Conservation (phyloP, 1,140 invertebrate species). For the Heliothis subflexa region DNA sequence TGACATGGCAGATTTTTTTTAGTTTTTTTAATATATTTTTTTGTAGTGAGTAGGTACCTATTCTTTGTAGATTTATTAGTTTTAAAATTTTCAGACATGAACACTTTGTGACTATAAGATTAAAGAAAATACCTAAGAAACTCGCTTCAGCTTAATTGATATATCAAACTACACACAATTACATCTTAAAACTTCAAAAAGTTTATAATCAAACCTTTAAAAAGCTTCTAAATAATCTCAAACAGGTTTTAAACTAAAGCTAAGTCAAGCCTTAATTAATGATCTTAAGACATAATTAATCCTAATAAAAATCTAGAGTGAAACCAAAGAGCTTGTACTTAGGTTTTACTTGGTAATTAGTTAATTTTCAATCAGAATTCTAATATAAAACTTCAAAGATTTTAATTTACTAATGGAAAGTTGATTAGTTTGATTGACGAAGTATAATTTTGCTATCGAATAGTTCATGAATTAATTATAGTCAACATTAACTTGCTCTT, state of each 20-base stretch:
- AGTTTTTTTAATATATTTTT: not conserved
- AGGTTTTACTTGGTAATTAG: not conserved
- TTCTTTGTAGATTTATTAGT: too few relatives aligned
- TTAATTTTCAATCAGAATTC: constrained; percentile 14
- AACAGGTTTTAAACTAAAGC: not conserved
- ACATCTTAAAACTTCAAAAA: not conserved
- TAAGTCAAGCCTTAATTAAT: constrained; percentile 28
- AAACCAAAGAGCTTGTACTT: not conserved
- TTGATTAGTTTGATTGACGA: not conserved
- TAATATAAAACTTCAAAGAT: constrained; percentile 9
- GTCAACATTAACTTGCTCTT: too few relatives aligned
- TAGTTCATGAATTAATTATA: too few relatives aligned
- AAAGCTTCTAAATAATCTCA: constrained; percentile 1
- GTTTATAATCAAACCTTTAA: not conserved
- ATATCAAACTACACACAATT: not conserved
- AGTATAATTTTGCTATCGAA: too few relatives aligned
- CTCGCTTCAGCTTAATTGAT: not conserved
- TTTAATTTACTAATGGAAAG: not conserved
- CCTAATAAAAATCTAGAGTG: constrained; percentile 5
- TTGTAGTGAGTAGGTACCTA: too few relatives aligned
- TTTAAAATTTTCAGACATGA: too few relatives aligned
- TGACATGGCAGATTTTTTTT: not conserved
- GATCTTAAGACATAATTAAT: constrained; percentile 20
- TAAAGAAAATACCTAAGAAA: not conserved
- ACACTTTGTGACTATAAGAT: not conserved